Evolutionary conservation across 1,140 invertebrate species (phyloP), one percentile per base, ranked within the genome.

Genomic region (Nasonia vitripennis): DNA sequence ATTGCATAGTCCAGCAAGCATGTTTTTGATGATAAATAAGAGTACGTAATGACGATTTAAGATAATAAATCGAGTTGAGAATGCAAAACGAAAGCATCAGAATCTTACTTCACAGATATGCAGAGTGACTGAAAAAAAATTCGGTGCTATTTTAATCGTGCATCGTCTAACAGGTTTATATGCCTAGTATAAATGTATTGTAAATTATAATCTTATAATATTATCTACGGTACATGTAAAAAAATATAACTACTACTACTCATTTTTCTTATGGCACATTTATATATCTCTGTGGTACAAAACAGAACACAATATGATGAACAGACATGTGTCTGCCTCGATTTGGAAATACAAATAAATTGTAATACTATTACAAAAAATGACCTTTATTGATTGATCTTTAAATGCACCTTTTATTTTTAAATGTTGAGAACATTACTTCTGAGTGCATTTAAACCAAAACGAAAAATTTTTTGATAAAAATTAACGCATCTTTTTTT

Each of bases 201-300:
- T 93, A 93, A 92, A 93, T 92, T 90, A 92, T 93, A 93, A 93
- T 92, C 91, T 91, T 90, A 92, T 87, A 91, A 89, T 90, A 91
- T 89, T 90, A 92, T 89, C 89, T 89, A 92, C 90, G 91, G 89
- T 92, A 92, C 89, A 90, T 93, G 92, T 93, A 92, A 91, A 92
- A 92, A 92, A 92, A 92, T 88, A 91, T 90, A 89, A 90, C 87
- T 88, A 90, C 87, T 91, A 91, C 86, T 92, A 93, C 88, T 91
- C 91, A 91, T 92, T 93, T 89, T 93, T 93, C 92, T 92, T 92
- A 93, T 92, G 91, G 89, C 91, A 93, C 92, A 88, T 93, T 93
- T 92, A 93, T 89, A 89, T 89, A 89, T 89, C 88, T 91, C 88
- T 89, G 89, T 90, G 88, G 87, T 90, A 91, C 83, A 88, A 89